A percentile compares a stretch with the other conserved stretches of the same genome.
Evolutionary conservation across 1,140 invertebrate genomes (phyloP).

Genomic region (Drosophila murphyi): DNA sequence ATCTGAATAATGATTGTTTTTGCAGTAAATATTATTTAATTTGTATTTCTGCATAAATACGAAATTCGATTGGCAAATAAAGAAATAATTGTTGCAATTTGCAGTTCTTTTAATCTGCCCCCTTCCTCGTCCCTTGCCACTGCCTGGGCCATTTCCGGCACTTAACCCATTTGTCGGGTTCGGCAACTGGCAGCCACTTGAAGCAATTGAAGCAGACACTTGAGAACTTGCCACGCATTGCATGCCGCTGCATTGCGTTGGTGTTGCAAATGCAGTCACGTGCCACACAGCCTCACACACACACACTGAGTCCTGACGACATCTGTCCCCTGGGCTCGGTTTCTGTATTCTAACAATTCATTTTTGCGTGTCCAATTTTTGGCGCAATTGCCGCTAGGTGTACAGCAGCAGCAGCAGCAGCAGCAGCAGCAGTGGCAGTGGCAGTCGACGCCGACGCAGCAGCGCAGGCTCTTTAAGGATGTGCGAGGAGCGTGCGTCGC

Average conservation of each 20-base stretch:
- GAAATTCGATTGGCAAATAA: no score
- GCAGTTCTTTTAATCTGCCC: not conserved
- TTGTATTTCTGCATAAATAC: no score
- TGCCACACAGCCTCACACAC: slow-evolving; percentile 33
- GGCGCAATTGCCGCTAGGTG: slow-evolving; percentile 50
- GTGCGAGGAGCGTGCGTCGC: not conserved
- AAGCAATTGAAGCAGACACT: slow-evolving; percentile 29
- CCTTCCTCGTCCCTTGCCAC: not conserved
- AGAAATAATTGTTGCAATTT: no score
- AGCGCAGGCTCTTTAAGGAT: slow-evolving; percentile 2
- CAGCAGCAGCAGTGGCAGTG: not conserved
- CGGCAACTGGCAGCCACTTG: slow-evolving; percentile 27
- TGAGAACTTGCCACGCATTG: slow-evolving; percentile 33
- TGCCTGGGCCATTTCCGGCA: slow-evolving; percentile 54
- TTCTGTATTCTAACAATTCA: slow-evolving; percentile 22
- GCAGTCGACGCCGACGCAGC: slow-evolving; percentile 29
- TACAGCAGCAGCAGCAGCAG: not conserved
- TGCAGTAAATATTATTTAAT: no score
- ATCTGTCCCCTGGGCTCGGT: slow-evolving; percentile 59
- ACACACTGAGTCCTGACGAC: slow-evolving; percentile 41
- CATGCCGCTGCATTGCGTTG: slow-evolving; percentile 34
- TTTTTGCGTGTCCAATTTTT: slow-evolving; percentile 47
- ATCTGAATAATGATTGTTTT: no score
- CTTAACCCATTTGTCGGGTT: slow-evolving; percentile 64
- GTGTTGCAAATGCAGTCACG: slow-evolving; percentile 44